Base-by-base conservation (phyloP, 2,113 vertebrate species). In the Oryzias curvinotus region DNA sequence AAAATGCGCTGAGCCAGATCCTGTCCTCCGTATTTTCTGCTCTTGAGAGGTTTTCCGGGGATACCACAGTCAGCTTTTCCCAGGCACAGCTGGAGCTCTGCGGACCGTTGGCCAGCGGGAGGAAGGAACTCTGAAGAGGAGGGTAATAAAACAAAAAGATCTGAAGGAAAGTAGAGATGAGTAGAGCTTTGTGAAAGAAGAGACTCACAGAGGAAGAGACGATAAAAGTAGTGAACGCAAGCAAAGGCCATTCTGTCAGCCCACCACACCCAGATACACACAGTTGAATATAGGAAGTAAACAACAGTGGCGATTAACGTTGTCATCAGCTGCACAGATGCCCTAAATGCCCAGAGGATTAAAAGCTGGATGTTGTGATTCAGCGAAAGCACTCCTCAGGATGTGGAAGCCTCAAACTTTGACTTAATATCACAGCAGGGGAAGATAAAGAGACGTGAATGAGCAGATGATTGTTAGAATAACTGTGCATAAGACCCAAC, bases 1-100 rank as follows among this genome's bases (percentile, higher is more conserved):
- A 76, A 76, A 81, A 80, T 77, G 68, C 81, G 75, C 81, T 83
- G 81, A 78, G 68, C 70, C 87, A 73, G 68, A 73, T 6, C 25
- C 58, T 53, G 46, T 45, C 52, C 57, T 62, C 53, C 62, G 46
- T 21, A 52, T 30, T 73, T 55, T n/a, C 28, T 0, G 56, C 46
- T 69, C 72, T 49, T 2, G 65, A 70, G 73, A 81, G 65, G 67
- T 86, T 87, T 88, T 85, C 73, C 45, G 44, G 79, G 80, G 85
- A 86, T 69, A 79, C 81, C 80, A 43, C 78, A 80, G 77, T 82
- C 81, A 76, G 82, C 76, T 85, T 84, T 87, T 89, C 88, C 87
- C 88, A 87, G 84, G 84, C 68, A 58, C 52, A 21, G 53, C 68
- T 86, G 85, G 85, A 83, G 57, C 72, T 2, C 50, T 7, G 78